Conservation (phyloP, 2,113 vertebrate species). For the Stegastes partitus region DNA sequence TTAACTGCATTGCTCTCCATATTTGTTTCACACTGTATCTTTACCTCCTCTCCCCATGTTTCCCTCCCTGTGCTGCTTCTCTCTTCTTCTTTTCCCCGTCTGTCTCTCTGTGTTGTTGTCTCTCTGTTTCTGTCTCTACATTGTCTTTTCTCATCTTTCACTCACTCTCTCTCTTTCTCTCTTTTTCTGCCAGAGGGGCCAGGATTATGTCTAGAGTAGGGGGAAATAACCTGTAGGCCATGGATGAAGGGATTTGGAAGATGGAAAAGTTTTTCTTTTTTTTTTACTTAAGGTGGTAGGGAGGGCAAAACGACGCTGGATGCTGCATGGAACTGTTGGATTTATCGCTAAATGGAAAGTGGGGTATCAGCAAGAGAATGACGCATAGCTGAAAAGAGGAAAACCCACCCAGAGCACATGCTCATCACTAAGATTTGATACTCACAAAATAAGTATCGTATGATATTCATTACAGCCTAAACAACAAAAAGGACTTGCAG, state of each 20-base stretch:
- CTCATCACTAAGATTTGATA: constrained; percentile 40
- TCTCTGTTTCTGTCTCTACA: constrained; percentile 28
- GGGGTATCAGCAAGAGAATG: constrained; percentile 43
- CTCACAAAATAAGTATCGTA: constrained; percentile 46
- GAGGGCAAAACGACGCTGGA: constrained; percentile 44
- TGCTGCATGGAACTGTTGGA: constrained; percentile 41
- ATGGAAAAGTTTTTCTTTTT: constrained; percentile 53
- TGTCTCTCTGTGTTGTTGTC: constrained; percentile 14
- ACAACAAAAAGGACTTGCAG: constrained; percentile 55
- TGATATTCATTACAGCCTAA: constrained; percentile 30
- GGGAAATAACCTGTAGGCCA: constrained; percentile 69
- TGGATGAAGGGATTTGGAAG: constrained; percentile 71
- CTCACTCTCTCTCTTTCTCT: constrained; percentile 12
- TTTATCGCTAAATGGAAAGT: constrained; percentile 47
- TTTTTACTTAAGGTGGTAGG: constrained; percentile 32
- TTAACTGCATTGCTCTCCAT: constrained; percentile 44
- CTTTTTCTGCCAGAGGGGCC: constrained; percentile 46
- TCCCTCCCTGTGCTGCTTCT: constrained; percentile 13
- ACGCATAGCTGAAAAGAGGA: constrained; percentile 47
- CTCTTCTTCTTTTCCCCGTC: constrained; percentile 11
- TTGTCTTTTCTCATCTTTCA: constrained; percentile 29
- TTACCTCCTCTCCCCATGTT: constrained; percentile 17
- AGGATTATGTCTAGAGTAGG: constrained; percentile 68
- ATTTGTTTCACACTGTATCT: constrained; percentile 37
- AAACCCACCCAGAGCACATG: constrained; percentile 47